Evolutionary conservation across 2,797 vertebrate species (phyloP), one percentile per base, ranked within the genome.

Genomic region (Tiaroga cobitis): DNA sequence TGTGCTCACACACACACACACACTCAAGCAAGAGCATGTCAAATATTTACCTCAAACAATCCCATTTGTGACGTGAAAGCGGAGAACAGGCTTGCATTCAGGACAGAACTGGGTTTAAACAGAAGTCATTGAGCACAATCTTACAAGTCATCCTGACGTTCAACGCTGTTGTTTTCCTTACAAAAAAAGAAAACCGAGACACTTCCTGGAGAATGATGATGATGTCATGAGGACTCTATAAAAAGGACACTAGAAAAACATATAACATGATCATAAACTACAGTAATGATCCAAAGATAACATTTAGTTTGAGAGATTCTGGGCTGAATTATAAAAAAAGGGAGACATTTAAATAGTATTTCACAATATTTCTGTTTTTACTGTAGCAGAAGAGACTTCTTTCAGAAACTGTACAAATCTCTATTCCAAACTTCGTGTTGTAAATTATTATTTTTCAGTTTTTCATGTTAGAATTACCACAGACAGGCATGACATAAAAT

Each of bases 41-140:
- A 77, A 39, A 41, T 39, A 77, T 77, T 39, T n/a, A 24, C 49
- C 10, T 75, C 29, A 59, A 41, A n/a, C 75, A 59, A 37, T 61
- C 54, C 39, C 51, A 77, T 41, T 0, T 77, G 54, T 29, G 77
- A 15, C 9, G 9, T 32, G 59, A 63, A 11, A 29, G 56, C 51
- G 26, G 76, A 61, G 24, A 24, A 19, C 16, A 63, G n/a, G n/a
- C 1, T 18, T 46, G 26, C 9, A 19, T 29, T 26, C 75, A 76
- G 34, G 34, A 15, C 51, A 59, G 13, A 26, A 26, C 34, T 11
- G 2, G 4, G 41, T 77, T 41, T n/a, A 63, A 63, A 41, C 21
- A 3, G 56, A 24, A 15, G 19, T 65, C 39, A 72, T 24, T 39
- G 16, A 68, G 32, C 18, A 2, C 65, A 37, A 34, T 68, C 32